Evolutionary conservation across 2,113 vertebrate genomes (phyloP).

Genomic region (Istiophorus platypterus): DNA sequence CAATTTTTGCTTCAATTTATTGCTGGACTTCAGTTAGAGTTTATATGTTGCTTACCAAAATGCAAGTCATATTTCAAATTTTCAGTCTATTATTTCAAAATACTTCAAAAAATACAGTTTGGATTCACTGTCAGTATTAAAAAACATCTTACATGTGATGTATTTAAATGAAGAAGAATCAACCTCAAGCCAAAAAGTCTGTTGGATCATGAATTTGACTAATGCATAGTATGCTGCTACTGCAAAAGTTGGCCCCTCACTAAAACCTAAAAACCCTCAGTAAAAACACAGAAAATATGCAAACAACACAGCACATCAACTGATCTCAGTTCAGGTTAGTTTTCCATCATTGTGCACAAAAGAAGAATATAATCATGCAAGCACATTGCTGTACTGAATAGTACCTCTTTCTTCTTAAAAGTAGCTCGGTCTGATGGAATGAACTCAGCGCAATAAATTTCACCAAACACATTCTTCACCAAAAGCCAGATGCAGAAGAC

Average conservation of each 20-base stretch:
- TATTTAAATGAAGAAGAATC: slow-evolving; percentile 41
- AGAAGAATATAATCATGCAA: background rate
- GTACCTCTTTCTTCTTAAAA: slow-evolving; percentile 10
- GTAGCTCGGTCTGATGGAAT: slow-evolving; percentile 27
- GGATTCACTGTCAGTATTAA: slow-evolving; percentile 33
- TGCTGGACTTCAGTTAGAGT: background rate
- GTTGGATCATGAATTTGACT: slow-evolving; percentile 52
- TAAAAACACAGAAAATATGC: slow-evolving; percentile 4
- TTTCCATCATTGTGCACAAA: background rate
- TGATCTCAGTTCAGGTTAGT: background rate
- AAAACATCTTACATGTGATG: slow-evolving; percentile 22
- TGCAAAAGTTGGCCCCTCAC: slow-evolving; percentile 22
- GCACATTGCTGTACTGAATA: background rate
- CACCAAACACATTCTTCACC: slow-evolving; percentile 32
- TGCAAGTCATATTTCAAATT: no score
- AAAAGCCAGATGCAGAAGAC: slow-evolving; percentile 47
- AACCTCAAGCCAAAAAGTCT: slow-evolving; percentile 14
- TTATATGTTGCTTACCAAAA: slow-evolving; percentile 12
- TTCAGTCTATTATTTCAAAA: background rate
- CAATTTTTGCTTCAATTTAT: background rate
- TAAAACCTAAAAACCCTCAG: slow-evolving; percentile 37
- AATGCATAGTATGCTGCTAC: slow-evolving; percentile 39
- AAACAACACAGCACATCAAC: background rate
- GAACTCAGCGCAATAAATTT: slow-evolving; percentile 34
- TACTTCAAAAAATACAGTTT: background rate